Percentiles rank a stretch among this genome's conserved stretches.
phyloP scores from a whole-genome alignment of 2,113 vertebrate species.

The Lutjanus erythropterus region DNA sequence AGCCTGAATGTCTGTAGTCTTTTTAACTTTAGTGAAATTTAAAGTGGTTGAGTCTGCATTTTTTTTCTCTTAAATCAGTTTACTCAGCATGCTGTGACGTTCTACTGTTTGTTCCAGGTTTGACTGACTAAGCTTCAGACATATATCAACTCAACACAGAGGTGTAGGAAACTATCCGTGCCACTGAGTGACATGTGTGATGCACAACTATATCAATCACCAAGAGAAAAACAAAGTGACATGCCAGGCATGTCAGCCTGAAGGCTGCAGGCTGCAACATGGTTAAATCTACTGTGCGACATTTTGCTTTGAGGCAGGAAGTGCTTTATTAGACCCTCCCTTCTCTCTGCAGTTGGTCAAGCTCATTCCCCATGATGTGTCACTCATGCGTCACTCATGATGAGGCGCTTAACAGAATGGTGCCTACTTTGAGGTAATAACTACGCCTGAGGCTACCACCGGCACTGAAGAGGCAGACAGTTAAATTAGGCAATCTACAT shows the following conservation, averaged over 20 bases:
- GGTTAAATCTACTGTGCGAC: neutral
- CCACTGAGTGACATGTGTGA: neutral
- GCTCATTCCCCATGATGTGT: constrained; percentile 8
- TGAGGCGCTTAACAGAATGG: neutral
- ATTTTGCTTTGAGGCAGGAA: constrained; percentile 5
- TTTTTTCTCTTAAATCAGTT: constrained; percentile 10
- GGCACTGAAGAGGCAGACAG: constrained; percentile 8
- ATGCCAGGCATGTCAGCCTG: neutral
- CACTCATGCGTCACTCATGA: constrained; percentile 30
- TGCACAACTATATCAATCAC: constrained; percentile 38
- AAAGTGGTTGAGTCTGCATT: constrained; percentile 20
- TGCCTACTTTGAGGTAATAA: neutral
- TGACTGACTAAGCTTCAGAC: constrained; percentile 10
- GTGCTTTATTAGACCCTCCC: neutral
- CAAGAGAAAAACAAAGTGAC: constrained; percentile 8
- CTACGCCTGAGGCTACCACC: neutral
- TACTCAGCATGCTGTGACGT: neutral
- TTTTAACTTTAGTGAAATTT: neutral
- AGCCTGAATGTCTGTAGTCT: neutral
- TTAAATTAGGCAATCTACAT: constrained; percentile 16
- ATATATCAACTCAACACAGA: constrained; percentile 2
- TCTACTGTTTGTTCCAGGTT: neutral
- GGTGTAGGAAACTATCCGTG: neutral
- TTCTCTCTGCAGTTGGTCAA: constrained; percentile 8
- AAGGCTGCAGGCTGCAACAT: neutral